Base-by-base conservation (phyloP, 2,888 invertebrate species). In the Parnassius mnemosyne region DNA sequence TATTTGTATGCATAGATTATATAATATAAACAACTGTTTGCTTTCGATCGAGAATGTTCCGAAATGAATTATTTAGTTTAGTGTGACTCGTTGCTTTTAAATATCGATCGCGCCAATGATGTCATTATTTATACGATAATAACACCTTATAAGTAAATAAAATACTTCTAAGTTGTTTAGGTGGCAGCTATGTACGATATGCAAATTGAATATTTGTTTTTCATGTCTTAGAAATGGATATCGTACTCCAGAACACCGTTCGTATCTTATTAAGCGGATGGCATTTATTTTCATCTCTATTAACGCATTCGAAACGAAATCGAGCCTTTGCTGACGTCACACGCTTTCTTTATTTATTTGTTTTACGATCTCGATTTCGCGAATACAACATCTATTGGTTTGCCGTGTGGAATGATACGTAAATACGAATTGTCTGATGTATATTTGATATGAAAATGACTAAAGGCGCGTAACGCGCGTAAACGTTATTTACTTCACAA, bases 41-140 rank as follows among this genome's bases (percentile, higher is more conserved):
- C 34, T 34, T 34, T 34, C 60, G 73, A 73, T 75, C 72, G 73
- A 76, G 73, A 77, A 71, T 66, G 64, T 70, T 72, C 71, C 55
- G 53, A 61, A 64, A 63, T 68, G 65, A 68, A 60, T 71, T 64
- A 67, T 71, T 72, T 66, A 67, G 71, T 74, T 68, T 64, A 57
- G 65, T 62, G 60, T 69, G 66, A 61, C 65, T 67, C 60, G 63
- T 66, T 49, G 7, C 46, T 46, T 46, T 68, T 68, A 65, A 68
- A 63, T 52, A 57, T 62, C 63, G 63, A 25, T 68, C 59, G 55
- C 52, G 51, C 53, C 52, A 57, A 70, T 73, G 73, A 77, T 75
- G 75, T 75, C 72, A 77, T 67, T 70, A 64, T 44, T 54, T 59
- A 63, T 66, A 53, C 64, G 46, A 16, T 51, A 56, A 56, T 61